Evolutionary conservation across 2,797 vertebrate genomes (phyloP).

Genomic region (Aselliscus stoliczkanus): DNA sequence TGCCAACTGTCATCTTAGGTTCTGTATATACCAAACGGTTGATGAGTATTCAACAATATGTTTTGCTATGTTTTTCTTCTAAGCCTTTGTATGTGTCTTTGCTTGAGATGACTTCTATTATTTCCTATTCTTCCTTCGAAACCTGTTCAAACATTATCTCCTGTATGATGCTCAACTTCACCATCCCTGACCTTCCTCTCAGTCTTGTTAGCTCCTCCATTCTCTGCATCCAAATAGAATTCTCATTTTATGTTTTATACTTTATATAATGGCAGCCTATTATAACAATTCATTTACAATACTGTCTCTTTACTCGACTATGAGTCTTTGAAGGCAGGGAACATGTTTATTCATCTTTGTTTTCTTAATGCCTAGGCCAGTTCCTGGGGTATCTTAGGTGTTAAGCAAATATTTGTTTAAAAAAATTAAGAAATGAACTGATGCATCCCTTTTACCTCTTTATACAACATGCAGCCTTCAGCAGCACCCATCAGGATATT

Average conservation of each 20-base stretch:
- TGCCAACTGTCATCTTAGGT: not conserved
- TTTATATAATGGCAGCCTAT: not conserved
- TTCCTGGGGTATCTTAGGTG: slow-evolving; percentile 44
- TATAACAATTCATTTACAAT: slow-evolving; percentile 7
- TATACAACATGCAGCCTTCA: not conserved
- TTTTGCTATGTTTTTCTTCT: not conserved
- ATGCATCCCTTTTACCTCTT: slow-evolving; percentile 36
- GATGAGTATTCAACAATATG: not conserved
- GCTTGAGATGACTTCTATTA: not conserved
- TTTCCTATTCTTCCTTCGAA: not conserved
- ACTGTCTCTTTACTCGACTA: slow-evolving; percentile 36
- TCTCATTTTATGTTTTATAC: not conserved
- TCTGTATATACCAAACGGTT: not conserved
- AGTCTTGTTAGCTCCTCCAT: not conserved
- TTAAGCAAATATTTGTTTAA: slow-evolving; percentile 50
- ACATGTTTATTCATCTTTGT: slow-evolving; percentile 33
- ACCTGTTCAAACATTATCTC: not conserved
- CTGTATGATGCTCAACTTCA: not conserved
- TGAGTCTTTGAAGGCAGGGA: slow-evolving; percentile 43
- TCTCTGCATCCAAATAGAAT: not conserved
- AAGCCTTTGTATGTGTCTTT: not conserved
- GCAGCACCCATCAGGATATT: not conserved
- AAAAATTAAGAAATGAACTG: slow-evolving; percentile 30
- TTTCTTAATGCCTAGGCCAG: not conserved
- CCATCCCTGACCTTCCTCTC: not conserved